A percentile compares a stretch with the other conserved stretches of the same genome.
Evolutionary conservation across 2,797 vertebrate species (phyloP).

Genomic region (Tamandua tetradactyla): DNA sequence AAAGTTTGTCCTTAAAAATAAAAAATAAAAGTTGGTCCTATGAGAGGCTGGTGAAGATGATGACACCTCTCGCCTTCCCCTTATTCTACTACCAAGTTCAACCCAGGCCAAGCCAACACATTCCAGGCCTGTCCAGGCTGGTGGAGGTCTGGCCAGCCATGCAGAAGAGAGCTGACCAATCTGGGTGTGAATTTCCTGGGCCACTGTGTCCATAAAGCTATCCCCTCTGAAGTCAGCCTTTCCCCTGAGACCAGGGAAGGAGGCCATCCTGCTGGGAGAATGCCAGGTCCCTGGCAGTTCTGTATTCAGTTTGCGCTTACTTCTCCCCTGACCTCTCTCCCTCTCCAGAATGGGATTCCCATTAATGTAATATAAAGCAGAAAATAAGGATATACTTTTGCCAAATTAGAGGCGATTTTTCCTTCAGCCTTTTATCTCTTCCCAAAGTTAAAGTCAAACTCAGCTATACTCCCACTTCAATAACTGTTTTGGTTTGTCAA

Average conservation of each 20-base stretch:
- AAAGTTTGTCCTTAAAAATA: slow-evolving; percentile 68
- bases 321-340: background rate
- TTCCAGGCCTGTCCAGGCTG: background rate
- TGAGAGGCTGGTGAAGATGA: slow-evolving; percentile 23
- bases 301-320: background rate
- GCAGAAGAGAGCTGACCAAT: background rate
- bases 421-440: background rate
- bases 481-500: slow-evolving; percentile 64
- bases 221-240: background rate
- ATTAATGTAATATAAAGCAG: background rate
- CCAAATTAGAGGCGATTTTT: background rate
- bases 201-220: background rate
- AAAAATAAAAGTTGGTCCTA: slow-evolving; percentile 24
- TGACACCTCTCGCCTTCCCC: background rate
- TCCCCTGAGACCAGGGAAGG: background rate
- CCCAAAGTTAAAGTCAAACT: background rate
- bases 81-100: background rate
- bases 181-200: background rate
- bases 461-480: slow-evolving; percentile 12
- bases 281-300: accelerated
- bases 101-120: background rate
- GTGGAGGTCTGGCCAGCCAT: background rate
- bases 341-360: background rate
- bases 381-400: background rate
- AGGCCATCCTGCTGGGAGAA: accelerated